Base-by-base conservation (phyloP, 2,888 invertebrate genomes). In the Apamea monoglypha region DNA sequence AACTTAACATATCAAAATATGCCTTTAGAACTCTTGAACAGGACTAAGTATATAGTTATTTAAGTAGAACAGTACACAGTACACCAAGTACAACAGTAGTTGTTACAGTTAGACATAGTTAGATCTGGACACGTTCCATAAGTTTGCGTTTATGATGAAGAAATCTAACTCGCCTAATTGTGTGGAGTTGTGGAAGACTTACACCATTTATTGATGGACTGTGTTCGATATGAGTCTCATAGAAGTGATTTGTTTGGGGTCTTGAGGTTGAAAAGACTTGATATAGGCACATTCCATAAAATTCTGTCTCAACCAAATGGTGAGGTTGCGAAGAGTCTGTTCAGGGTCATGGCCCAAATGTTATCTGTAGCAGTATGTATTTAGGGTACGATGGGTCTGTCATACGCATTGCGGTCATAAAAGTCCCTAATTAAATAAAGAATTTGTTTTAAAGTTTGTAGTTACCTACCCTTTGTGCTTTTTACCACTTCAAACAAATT, bases 401-500 rank as follows among this genome's bases (percentile, higher is more conserved):
- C 56, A 56, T n/a, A 56, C 53, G 53, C 21, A 53, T 10, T 21
- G 21, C 25, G 53, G 53, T 8, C 21, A 53, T 53, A 25, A 53
- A 21, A 53, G 8, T 53, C 53, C 2, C 25, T 10, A 25, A 53
- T 25, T 8, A 53, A n/a, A n/a, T 12, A 56, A 56, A 56, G 3
- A 56, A 56, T 5, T n/a, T 12, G n/a, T n/a, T n/a, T n/a, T 32
- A 3, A 56, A 3, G 25, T 3, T 25, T 56, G n/a, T 56, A 56
- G 50, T 21, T 50, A 21, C 56, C 16, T 50, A 21, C 56, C 16
- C 32, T 53, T 67, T 63, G 21, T 67, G 16, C 14, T 44, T 29
- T 53, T 64, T 32, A 25, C 47, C 40, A 32, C 63, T 61, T 61
- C 53, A 76, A 67, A 61, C 50, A 64, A 59, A 18, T 76, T n/a